Conservation (phyloP, 2,113 vertebrate genomes). For the Mobula birostris region DNA sequence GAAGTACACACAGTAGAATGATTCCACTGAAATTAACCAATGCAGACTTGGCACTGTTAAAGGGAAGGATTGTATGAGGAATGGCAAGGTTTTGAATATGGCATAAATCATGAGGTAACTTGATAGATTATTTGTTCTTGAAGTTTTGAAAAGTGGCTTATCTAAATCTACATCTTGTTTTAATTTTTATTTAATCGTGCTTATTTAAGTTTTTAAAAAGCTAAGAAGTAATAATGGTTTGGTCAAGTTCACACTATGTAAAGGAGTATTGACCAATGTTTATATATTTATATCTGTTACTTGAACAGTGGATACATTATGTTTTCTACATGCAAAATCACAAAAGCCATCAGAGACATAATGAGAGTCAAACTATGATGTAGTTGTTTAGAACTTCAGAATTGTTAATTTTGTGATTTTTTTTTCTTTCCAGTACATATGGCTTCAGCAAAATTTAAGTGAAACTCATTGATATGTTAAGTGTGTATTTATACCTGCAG, state of each 20-base stretch:
- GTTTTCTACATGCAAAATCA: background rate
- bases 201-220: background rate
- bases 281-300: background rate
- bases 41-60: background rate
- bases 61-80: background rate
- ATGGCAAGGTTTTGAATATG: background rate
- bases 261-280: background rate
- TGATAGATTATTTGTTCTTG: background rate
- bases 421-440: too few relatives aligned
- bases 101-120: background rate
- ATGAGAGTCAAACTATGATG: background rate
- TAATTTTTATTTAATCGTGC: background rate
- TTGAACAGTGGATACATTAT: background rate
- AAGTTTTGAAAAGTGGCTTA: background rate
- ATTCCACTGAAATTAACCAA: background rate
- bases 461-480: background rate
- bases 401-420: background rate
- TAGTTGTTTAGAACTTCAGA: background rate
- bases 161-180: background rate
- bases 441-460: background rate
- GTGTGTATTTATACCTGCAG: slow-evolving; percentile 51
- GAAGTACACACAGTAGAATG: background rate
- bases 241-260: background rate
- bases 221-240: background rate
- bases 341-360: background rate